Evolutionary conservation across 1,140 invertebrate species (phyloP), one percentile per base, ranked within the genome.

Genomic region (Leguminivora glycinivorella): DNA sequence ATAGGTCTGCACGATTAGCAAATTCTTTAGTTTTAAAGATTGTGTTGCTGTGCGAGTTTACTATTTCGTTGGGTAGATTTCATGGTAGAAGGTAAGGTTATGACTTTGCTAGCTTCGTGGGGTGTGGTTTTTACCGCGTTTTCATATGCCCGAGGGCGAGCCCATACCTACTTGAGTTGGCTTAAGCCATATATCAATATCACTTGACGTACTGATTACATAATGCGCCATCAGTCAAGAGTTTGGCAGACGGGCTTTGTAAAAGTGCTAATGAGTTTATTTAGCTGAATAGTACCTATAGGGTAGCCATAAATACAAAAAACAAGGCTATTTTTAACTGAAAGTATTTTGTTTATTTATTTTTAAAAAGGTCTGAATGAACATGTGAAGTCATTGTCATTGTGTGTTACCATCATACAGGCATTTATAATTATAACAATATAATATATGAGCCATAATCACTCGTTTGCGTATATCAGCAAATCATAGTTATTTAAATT

Each of bases 61-160:
- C n/a, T n/a, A n/a, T n/a, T n/a, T n/a, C n/a, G n/a, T n/a, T n/a
- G n/a, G n/a, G n/a, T n/a, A n/a, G n/a, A n/a, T n/a, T n/a, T n/a
- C n/a, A n/a, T n/a, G n/a, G n/a, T n/a, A n/a, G n/a, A n/a, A n/a
- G n/a, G n/a, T 63, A 63, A 29, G 26, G 10, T 60, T 63, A 63
- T 63, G 58, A 29, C 58, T 60, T 60, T 60, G 58, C 58, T 60
- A 17, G 25, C 58, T 31, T 63, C 31, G 34, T 63, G 26, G 58
- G 58, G 58, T 63, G 58, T 29, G 58, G 58, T 63, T 63, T 60
- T 34, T 63, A 63, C 58, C 58, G 58, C 29, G 14, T 31, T 63
- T 63, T 63, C 31, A 63, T 63, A 63, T 63, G 26, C 17, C 58
- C 7, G 58, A 63, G 58, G 58, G 58, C 58, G 26, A 63, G 58